Evolutionary conservation across 2,797 vertebrate genomes (phyloP).

Genomic region (Propithecus perrieri): DNA sequence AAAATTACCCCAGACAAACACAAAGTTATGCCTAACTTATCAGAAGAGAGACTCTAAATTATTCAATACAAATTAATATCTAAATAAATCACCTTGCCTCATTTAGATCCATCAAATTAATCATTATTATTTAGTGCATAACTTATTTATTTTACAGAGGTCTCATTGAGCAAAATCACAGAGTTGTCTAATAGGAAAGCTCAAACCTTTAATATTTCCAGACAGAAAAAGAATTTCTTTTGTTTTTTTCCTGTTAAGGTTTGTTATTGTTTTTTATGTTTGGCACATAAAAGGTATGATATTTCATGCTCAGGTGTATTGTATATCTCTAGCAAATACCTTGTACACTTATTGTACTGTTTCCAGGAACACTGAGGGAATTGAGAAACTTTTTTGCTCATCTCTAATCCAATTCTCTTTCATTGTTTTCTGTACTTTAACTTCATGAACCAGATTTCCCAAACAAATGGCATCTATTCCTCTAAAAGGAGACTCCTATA

Average conservation of each 20-base stretch:
- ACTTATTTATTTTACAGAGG: neutral
- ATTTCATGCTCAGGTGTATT: slow-evolving; percentile 2
- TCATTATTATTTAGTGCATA: neutral
- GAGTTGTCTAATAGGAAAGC: neutral
- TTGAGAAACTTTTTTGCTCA: neutral
- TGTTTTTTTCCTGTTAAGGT: slow-evolving; percentile 8
- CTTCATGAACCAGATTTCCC: slow-evolving; percentile 43
- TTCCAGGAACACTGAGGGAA: neutral
- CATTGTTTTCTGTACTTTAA: slow-evolving; percentile 27
- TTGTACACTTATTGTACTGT: neutral
- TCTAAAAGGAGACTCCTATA: slow-evolving; percentile 17
- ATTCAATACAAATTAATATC: neutral
- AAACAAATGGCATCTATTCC: slow-evolving; percentile 31
- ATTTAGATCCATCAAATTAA: neutral
- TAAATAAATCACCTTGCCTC: neutral
- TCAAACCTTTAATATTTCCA: neutral
- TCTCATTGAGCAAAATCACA: neutral
- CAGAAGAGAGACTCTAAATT: neutral
- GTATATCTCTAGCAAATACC: slow-evolving; percentile 47
- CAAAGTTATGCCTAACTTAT: neutral
- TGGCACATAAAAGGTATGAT: slow-evolving; percentile 36
- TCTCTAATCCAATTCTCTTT: slow-evolving; percentile 51
- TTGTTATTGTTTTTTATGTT: slow-evolving; percentile 43
- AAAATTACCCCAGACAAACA: neutral
- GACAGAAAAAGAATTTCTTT: slow-evolving; percentile 17